A percentile compares a stretch with the other conserved stretches of the same genome.
phyloP scores from a whole-genome alignment of 2,888 invertebrate genomes.

The Lypha dubia region DNA sequence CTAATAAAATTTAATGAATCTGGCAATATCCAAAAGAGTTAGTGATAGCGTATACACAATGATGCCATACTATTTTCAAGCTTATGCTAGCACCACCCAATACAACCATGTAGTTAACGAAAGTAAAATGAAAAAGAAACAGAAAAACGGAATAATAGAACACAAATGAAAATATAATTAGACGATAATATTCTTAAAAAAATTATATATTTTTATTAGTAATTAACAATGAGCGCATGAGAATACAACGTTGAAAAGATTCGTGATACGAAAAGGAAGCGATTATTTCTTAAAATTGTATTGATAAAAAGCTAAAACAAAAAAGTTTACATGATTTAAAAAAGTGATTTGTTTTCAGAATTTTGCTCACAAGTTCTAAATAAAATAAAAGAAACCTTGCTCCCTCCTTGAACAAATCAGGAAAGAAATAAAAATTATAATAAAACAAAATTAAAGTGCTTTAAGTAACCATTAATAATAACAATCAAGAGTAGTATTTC shows the following conservation, averaged over 20 bases:
- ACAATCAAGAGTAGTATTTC: conserved; percentile 32
- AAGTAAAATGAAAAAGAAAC: conserved; percentile 3
- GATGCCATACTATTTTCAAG: conserved; percentile 18
- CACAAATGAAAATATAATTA: conserved; percentile 55
- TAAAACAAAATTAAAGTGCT: conserved; percentile 53
- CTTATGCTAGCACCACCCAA: not conserved
- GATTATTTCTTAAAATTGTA: conserved; percentile 64
- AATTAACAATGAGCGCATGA: conserved; percentile 67
- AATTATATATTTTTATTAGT: conserved; percentile 58
- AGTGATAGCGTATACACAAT: too few relatives aligned
- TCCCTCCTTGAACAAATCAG: conserved; percentile 44
- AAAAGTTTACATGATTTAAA: conserved; percentile 23
- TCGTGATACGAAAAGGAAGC: conserved; percentile 63
- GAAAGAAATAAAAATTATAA: conserved; percentile 14
- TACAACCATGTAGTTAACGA: conserved; percentile 35
- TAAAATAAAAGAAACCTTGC: conserved; percentile 46
- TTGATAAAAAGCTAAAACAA: conserved; percentile 38
- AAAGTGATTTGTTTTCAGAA: conserved; percentile 48
- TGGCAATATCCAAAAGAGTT: too few relatives aligned
- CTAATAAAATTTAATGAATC: not conserved
- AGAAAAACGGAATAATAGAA: conserved; percentile 24
- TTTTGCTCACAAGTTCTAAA: conserved; percentile 34
- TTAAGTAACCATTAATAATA: conserved; percentile 42
- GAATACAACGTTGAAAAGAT: conserved; percentile 72
- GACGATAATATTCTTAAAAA: conserved; percentile 61